These are phyloP conservation scores for Notodonta ziczac DNA, from an alignment of 2,888 invertebrate species.

Conservation along the genomic window DNA sequence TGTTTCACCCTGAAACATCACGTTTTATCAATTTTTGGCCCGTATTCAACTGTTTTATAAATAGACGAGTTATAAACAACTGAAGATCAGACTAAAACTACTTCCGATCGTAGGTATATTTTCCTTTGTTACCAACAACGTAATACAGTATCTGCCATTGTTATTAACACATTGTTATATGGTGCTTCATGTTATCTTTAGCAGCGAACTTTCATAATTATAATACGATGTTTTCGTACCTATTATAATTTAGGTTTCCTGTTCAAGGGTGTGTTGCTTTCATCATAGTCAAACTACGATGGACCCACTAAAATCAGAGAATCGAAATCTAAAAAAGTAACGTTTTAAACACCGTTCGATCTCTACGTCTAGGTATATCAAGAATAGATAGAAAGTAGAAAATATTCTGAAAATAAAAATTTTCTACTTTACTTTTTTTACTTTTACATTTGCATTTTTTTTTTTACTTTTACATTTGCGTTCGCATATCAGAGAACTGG, in stretches of 20 bases:
- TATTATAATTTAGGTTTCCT: too few species aligned
- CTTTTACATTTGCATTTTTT: too few species aligned
- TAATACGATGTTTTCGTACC: too few species aligned
- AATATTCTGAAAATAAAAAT: background rate
- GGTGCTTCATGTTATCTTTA: too few species aligned
- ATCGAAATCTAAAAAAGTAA: too few species aligned
- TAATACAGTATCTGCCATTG: too few species aligned
- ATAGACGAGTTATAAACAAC: constrained; percentile 54
- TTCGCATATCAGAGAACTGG: constrained; percentile 13
- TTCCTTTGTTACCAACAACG: constrained; percentile 22
- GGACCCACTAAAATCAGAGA: too few species aligned
- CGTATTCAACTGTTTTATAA: constrained; percentile 55
- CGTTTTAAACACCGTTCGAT: background rate
- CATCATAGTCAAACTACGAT: too few species aligned
- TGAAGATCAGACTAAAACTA: constrained; percentile 52
- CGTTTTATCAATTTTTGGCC: constrained; percentile 74
- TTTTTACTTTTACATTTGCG: background rate
- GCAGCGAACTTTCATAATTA: too few species aligned
- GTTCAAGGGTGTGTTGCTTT: too few species aligned
- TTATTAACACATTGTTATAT: too few species aligned
- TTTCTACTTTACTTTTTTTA: too few species aligned
- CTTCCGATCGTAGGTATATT: constrained; percentile 51
- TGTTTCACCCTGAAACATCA: constrained; percentile 63
- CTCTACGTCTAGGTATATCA: background rate
- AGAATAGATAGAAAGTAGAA: background rate